Conservation (phyloP, 2,797 vertebrate species). For the Smutsia gigantea region DNA sequence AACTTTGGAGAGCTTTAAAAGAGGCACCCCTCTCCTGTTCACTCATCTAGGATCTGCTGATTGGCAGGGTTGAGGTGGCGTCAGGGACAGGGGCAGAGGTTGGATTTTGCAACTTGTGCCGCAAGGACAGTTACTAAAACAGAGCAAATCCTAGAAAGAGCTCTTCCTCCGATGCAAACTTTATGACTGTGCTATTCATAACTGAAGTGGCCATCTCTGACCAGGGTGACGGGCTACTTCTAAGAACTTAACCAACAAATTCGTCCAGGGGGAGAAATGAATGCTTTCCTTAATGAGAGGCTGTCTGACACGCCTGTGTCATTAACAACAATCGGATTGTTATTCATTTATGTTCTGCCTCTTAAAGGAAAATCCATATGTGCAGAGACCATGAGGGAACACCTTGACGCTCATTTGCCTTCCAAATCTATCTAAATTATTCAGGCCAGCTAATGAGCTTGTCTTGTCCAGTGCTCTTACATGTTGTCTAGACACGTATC, state of each 20-base stretch:
- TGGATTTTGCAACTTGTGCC: too few species aligned
- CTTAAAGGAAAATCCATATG: conserved; percentile 83
- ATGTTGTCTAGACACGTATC: conserved; percentile 61
- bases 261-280: conserved; percentile 76
- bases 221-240: conserved; percentile 48
- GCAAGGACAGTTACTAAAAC: background rate
- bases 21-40: background rate
- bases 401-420: conserved; percentile 79
- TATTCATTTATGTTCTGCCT: conserved; percentile 84
- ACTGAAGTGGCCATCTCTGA: background rate
- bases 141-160: background rate
- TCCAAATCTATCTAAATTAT: conserved; percentile 84
- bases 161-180: background rate
- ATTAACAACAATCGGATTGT: conserved; percentile 80
- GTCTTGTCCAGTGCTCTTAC: conserved; percentile 76
- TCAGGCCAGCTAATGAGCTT: conserved; percentile 85
- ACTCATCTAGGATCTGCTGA: accelerated
- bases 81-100: too few species aligned
- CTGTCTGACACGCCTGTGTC: conserved; percentile 82
- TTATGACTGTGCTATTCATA: conserved; percentile 29
- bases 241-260: conserved; percentile 83
- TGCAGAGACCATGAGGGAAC: conserved; percentile 81
- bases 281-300: conserved; percentile 78
- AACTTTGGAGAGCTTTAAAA: background rate
- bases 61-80: accelerated